phyloP scores from a whole-genome alignment of 2,113 vertebrate genomes.

The Ginglymostoma cirratum region DNA sequence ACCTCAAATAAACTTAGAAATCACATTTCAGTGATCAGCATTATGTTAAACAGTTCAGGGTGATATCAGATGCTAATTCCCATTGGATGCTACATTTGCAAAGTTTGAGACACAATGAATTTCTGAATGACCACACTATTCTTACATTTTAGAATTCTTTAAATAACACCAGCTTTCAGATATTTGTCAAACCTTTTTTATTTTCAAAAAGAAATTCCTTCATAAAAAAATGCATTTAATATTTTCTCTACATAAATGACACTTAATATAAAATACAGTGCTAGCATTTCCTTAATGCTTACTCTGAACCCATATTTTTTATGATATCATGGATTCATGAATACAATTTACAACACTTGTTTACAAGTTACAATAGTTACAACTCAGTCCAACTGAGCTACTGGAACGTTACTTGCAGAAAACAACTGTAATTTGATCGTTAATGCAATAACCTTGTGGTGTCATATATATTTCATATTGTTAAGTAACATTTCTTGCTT shows the following conservation, averaged over 20 bases:
- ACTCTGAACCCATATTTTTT: neutral
- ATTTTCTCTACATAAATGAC: neutral
- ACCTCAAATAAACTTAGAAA: neutral
- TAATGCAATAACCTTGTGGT: neutral
- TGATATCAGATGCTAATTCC: neutral
- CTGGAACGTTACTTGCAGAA: neutral
- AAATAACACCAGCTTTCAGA: neutral
- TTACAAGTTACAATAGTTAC: neutral
- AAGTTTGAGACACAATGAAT: neutral
- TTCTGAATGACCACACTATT: neutral
- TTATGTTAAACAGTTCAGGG: neutral
- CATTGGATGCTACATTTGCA: neutral
- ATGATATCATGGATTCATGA: neutral
- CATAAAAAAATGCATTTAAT: neutral
- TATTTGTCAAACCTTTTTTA: neutral
- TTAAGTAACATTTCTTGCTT: neutral
- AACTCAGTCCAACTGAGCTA: neutral
- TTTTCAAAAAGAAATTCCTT: neutral
- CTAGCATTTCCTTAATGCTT: neutral
- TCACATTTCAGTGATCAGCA: neutral
- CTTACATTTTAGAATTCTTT: neutral
- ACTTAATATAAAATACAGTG: neutral
- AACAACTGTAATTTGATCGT: neutral
- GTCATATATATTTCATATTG: neutral
- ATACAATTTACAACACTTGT: neutral